These are phyloP conservation scores for Psilanteris sp. DNA, from an alignment of 1,140 invertebrate species.

Conservation along the genomic window DNA sequence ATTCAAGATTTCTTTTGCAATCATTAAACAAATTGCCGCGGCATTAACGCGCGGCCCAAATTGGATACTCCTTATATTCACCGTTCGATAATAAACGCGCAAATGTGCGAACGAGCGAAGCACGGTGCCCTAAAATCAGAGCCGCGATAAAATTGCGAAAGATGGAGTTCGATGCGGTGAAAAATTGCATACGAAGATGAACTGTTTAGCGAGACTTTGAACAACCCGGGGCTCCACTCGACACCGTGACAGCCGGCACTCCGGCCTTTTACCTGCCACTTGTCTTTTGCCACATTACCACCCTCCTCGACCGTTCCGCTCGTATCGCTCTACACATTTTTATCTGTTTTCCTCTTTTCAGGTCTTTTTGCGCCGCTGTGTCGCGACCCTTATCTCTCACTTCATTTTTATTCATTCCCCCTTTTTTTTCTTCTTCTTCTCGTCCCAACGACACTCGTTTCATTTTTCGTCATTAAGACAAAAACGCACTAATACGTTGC, in stretches of 20 bases:
- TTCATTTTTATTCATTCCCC: constrained; percentile 41
- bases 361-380: constrained; percentile 32
- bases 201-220: constrained; percentile 59
- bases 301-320: constrained; percentile 45
- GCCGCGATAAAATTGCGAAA: constrained; percentile 25
- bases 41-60: too few relatives aligned
- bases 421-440: constrained; percentile 12
- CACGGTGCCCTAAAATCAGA: constrained; percentile 18
- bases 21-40: too few relatives aligned
- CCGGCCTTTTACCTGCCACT: constrained; percentile 56
- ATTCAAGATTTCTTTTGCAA: too few relatives aligned
- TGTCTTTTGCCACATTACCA: constrained; percentile 58
- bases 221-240: constrained; percentile 52
- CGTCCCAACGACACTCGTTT: constrained; percentile 36
- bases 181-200: constrained; percentile 57
- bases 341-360: constrained; percentile 48
- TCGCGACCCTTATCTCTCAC: constrained; percentile 36
- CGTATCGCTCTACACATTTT: constrained; percentile 48
- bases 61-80: too few relatives aligned
- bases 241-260: constrained; percentile 56
- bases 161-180: constrained; percentile 46
- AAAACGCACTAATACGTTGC: constrained; percentile 43
- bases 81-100: too few relatives aligned
- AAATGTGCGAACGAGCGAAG: too few relatives aligned
- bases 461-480: constrained; percentile 53